Evolutionary conservation across 2,113 vertebrate species (phyloP), one percentile per base, ranked within the genome.

Genomic region (Nannobrachium achirus): DNA sequence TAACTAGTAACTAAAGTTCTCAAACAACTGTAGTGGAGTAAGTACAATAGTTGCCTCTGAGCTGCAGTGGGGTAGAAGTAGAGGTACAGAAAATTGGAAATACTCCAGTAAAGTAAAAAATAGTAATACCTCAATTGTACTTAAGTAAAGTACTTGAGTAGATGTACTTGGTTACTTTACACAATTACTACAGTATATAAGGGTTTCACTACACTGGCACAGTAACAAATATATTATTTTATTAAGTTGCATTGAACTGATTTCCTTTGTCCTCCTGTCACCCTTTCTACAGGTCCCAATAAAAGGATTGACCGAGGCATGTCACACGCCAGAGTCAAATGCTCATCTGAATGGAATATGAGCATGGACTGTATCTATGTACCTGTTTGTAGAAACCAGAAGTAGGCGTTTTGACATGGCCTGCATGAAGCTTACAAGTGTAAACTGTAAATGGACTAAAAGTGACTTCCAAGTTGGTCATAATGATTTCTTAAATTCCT

Each of bases 221-320:
- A 33, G 25, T 33, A 33, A 33, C 25, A 4, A 33, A 33, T 33
- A 33, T 33, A 33, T 1, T 33, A 33, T 33, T 33, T 1, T 33
- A 33, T 33, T 33, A 55, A 33, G 52, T 33, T 11, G 4, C n/a
- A 16, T 8, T 19, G 15, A 49, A 1, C n/a, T 61, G 10, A 50
- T 50, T 61, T 33, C 16, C 40, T 11, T 19, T 7, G 10, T 53
- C n/a, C 46, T 33, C 38, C 45, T 18, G n/a, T 8, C 10, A 14
- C 16, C 55, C 63, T 33, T 71, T 1, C 66, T 19, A 40, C 76
- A 96, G 95, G 95, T 95, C 81, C 94, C 95, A 25, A 92, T 93
- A 18, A 93, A 92, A 19, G 93, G 94, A 10, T 91, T 95, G 67
- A 94, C 94, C 4, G 93, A 95, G 84, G 94, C 94, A 74, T 95